Base-by-base conservation (phyloP, 2,888 invertebrate genomes). In the Melanostoma scalare region DNA sequence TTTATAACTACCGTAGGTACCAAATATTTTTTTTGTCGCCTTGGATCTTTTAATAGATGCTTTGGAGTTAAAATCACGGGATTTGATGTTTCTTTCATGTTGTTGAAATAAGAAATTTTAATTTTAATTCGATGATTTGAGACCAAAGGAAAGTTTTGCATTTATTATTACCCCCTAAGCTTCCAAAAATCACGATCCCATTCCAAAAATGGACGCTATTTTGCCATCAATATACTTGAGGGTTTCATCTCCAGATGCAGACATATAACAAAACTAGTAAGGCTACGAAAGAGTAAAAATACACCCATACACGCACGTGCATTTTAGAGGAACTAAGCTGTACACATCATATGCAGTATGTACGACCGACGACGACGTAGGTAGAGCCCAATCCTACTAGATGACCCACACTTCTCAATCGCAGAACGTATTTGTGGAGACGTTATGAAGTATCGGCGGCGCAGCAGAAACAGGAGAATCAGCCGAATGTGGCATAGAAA, bases 391-490 rank as follows among this genome's bases (percentile, higher is more conserved):
- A 38, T 31, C 52, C 36, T 65, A 44, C 44, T 71, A 46, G 73
- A 78, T 78, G 69, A 58, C 46, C 44, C 65, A 69, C 65, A 65
- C 74, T 50, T 74, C 50, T 40, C 35, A 40, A 44, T 31, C n/a
- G 35, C 38, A 6, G 40, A 69, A 58, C 50, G 65, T 53, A 74
- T 74, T 74, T 52, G 84, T 20, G 67, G 79, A 79, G 84, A 79
- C 74, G 79, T 79, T 84, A 82, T 84, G 79, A 84, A 75, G 74
- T 75, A 84, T 79, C 67, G 84, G 74, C 76, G 75, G 72, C 80
- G 80, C 75, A 80, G 85, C 85, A 85, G 85, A 85, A 85, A 75
- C 85, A 75, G 71, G 42, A 85, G 85, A 85, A 85, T 72, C 75
- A 80, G 71, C 85, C 76, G 53, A 75, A 75, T 80, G 71, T 72